phyloP scores from a whole-genome alignment of 2,113 vertebrate species.

The Urocynchramus pylzowi region DNA sequence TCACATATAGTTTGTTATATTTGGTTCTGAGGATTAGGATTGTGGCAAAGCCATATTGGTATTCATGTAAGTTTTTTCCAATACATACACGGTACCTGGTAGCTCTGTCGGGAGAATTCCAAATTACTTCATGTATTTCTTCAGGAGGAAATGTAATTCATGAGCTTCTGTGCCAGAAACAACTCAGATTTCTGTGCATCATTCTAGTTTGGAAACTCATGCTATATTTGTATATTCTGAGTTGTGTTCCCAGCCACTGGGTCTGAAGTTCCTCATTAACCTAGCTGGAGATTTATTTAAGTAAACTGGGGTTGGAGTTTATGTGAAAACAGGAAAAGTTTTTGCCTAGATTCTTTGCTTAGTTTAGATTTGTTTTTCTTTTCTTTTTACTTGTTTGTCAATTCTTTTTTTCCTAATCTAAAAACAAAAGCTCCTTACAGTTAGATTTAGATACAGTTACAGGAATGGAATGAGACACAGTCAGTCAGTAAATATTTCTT shows the following conservation, averaged over 20 bases:
- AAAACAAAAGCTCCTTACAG: neutral
- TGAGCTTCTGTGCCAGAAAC: neutral
- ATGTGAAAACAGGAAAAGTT: neutral
- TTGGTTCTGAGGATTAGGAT: neutral
- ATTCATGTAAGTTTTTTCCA: neutral
- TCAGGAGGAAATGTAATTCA: neutral
- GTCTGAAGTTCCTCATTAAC: neutral
- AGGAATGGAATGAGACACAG: neutral
- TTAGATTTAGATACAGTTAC: neutral
- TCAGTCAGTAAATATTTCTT: neutral
- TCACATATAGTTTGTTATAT: neutral
- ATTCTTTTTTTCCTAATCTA: neutral
- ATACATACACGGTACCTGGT: neutral
- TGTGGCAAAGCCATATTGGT: neutral
- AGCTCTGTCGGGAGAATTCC: neutral
- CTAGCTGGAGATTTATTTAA: neutral
- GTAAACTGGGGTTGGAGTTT: neutral
- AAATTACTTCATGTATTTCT: neutral
- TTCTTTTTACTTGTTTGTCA: neutral
- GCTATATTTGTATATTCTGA: neutral
- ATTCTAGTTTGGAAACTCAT: neutral
- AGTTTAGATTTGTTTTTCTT: neutral
- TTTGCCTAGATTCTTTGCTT: neutral
- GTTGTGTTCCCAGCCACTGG: neutral
- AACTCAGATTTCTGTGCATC: neutral